Conservation (phyloP, 2,797 vertebrate species). For the Aotus griseimembra region DNA sequence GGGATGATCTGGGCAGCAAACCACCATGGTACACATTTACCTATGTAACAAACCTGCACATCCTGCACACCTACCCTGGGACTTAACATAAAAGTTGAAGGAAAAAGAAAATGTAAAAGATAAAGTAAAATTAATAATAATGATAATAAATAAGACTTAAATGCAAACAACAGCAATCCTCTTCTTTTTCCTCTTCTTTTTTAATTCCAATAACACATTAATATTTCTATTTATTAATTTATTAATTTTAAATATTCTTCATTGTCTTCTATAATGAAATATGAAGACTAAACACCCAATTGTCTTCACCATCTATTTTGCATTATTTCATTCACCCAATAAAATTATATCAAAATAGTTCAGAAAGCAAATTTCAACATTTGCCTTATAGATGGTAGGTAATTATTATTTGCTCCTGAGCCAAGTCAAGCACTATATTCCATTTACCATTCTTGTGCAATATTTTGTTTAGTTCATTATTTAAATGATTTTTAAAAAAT, state of each 20-base stretch:
- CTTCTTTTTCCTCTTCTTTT: not conserved
- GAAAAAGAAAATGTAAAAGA: not conserved
- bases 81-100: not conserved
- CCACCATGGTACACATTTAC: not conserved
- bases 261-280: not conserved
- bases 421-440: conserved; percentile 21
- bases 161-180: not conserved
- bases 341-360: not conserved
- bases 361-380: conserved; percentile 6
- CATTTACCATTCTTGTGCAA: not conserved
- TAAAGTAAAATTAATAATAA: not conserved
- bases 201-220: not conserved
- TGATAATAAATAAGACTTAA: not conserved
- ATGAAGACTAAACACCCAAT: not conserved
- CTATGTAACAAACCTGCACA: not conserved
- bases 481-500: conserved; percentile 18
- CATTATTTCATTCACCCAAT: not conserved
- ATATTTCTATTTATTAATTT: conserved; percentile 13
- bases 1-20: not conserved
- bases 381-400: not conserved
- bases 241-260: conserved; percentile 19
- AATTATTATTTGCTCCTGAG: not conserved
- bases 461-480: not conserved
- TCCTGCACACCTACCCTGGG: not conserved
- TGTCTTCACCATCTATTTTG: not conserved